Evolutionary conservation across 2,888 invertebrate genomes (phyloP).

Genomic region (Cylindroiulus punctatus): DNA sequence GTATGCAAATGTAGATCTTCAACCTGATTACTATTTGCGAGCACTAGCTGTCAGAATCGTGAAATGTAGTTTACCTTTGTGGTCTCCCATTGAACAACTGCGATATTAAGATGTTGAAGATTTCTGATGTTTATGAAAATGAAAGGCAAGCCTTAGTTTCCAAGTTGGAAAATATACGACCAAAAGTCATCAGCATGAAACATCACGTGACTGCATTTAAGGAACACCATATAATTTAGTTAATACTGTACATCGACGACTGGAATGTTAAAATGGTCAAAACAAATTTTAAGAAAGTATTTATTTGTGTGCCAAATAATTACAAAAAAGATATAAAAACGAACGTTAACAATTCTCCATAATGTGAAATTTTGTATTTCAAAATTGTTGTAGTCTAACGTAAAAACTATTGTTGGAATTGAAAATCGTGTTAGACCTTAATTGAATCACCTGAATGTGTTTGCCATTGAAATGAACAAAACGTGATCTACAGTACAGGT

Average conservation of each 20-base stretch:
- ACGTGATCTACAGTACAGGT: too few species aligned
- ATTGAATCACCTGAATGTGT: not conserved
- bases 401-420: not conserved
- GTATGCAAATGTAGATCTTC: slow-evolving; percentile 41
- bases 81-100: slow-evolving; percentile 45
- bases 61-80: slow-evolving; percentile 36
- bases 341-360: too few species aligned
- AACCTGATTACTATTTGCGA: not conserved
- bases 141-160: not conserved
- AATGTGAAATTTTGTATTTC: too few species aligned
- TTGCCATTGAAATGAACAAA: not conserved
- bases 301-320: too few species aligned
- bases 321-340: too few species aligned
- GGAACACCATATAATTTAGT: too few species aligned
- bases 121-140: slow-evolving; percentile 25
- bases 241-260: too few species aligned
- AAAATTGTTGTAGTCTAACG: too few species aligned
- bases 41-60: slow-evolving; percentile 43
- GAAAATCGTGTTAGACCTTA: not conserved
- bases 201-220: too few species aligned
- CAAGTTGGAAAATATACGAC: not conserved
- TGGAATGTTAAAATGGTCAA: too few species aligned
- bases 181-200: not conserved
- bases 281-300: too few species aligned
- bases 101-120: slow-evolving; percentile 40